These are phyloP conservation scores for Leptoclinus maculatus DNA, from an alignment of 2,797 vertebrate species.

Conservation along the genomic window DNA sequence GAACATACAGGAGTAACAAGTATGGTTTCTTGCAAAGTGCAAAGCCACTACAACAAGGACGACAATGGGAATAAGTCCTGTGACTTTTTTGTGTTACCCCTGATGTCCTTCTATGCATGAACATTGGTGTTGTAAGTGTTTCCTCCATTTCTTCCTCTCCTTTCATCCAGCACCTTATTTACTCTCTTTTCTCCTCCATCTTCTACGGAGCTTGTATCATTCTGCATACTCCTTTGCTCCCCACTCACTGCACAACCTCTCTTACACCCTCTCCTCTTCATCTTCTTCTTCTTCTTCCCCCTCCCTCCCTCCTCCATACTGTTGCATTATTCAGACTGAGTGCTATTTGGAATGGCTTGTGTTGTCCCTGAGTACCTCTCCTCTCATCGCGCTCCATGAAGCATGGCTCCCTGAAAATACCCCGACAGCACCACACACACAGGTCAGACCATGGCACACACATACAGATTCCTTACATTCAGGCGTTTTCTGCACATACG, in stretches of 20 bases:
- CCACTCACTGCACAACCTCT: conserved; percentile 3
- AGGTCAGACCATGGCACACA: background rate
- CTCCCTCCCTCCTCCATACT: conserved; percentile 26
- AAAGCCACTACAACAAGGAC: background rate
- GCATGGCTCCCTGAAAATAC: conserved; percentile 35
- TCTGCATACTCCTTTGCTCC: background rate
- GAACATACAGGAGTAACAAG: background rate
- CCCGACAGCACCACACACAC: conserved; percentile 15
- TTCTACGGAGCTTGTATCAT: conserved; percentile 4
- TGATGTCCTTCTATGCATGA: background rate
- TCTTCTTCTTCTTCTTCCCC: background rate
- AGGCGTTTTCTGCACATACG: background rate
- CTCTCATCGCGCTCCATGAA: conserved; percentile 54
- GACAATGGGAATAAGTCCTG: background rate
- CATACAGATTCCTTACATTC: background rate
- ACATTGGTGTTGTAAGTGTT: background rate
- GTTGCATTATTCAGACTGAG: conserved; percentile 80
- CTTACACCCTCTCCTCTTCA: conserved; percentile 13
- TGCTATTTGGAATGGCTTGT: conserved; percentile 64
- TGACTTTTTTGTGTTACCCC: background rate
- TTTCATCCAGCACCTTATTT: background rate
- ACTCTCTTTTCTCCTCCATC: conserved; percentile 14
- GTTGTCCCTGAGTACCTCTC: conserved; percentile 65
- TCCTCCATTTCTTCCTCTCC: background rate
- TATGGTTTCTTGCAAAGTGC: background rate